These are phyloP conservation scores for Mesodorylaimus sp. DNA, from an alignment of 2,888 invertebrate species.

Conservation along the genomic window DNA sequence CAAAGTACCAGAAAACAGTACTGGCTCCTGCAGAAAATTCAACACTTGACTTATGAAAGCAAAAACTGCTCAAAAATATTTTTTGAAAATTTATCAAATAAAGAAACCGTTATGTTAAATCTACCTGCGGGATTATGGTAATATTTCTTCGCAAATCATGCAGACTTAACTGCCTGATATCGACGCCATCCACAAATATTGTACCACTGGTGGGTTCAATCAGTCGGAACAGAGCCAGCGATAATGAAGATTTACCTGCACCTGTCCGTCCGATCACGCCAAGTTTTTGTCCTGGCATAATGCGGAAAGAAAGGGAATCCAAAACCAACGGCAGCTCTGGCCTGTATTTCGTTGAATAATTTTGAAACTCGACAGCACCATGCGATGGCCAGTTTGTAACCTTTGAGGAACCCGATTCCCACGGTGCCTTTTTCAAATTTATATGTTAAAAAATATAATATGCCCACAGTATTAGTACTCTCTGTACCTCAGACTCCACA, in stretches of 20 bases:
- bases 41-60: no score
- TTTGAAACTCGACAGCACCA: background rate
- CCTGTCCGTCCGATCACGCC: background rate
- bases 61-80: no score
- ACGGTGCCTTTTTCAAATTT: constrained; percentile 12
- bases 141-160: background rate
- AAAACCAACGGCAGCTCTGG: background rate
- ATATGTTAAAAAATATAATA: background rate
- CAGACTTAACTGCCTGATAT: background rate
- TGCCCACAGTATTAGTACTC: no score
- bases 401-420: no score
- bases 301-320: background rate
- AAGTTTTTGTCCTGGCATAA: background rate
- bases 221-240: background rate
- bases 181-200: background rate
- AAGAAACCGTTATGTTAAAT: no score
- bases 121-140: background rate
- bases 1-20: no score
- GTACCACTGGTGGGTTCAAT: background rate
- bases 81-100: no score
- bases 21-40: no score
- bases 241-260: background rate
- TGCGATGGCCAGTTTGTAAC: constrained; percentile 7
- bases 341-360: background rate
- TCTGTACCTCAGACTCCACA: constrained; percentile 9